Percentiles rank a stretch among this genome's conserved stretches.
phyloP scores from a whole-genome alignment of 2,888 invertebrate species.

The Eupithecia abbreviata region DNA sequence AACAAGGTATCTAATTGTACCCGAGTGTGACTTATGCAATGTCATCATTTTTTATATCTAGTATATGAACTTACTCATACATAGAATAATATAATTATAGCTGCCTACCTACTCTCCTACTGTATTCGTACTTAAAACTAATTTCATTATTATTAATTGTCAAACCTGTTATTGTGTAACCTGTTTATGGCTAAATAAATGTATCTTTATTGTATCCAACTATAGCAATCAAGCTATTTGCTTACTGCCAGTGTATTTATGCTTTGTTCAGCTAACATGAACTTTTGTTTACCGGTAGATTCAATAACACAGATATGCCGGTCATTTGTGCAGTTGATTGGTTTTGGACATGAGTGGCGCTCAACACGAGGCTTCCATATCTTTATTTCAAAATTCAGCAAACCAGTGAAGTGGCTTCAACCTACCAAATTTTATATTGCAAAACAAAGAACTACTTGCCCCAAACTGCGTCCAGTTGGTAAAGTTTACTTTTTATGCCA shows the following conservation, averaged over 20 bases:
- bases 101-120: too few species aligned
- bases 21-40: too few species aligned
- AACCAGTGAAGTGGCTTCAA: background rate
- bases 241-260: background rate
- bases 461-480: background rate
- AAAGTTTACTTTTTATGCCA: background rate
- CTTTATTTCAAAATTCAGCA: background rate
- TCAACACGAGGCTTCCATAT: background rate
- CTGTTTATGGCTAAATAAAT: too few species aligned
- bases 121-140: too few species aligned
- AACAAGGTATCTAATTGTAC: background rate
- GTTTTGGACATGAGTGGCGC: conserved; percentile 1
- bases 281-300: conserved; percentile 1
- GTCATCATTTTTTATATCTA: too few species aligned
- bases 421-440: background rate
- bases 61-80: too few species aligned
- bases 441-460: background rate
- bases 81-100: too few species aligned
- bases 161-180: too few species aligned
- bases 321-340: background rate
- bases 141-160: too few species aligned
- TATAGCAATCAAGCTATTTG: background rate
- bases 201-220: background rate
- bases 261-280: background rate
- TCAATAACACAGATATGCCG: background rate